Conservation (phyloP, 2,888 invertebrate genomes). For the Byasa hedistus region DNA sequence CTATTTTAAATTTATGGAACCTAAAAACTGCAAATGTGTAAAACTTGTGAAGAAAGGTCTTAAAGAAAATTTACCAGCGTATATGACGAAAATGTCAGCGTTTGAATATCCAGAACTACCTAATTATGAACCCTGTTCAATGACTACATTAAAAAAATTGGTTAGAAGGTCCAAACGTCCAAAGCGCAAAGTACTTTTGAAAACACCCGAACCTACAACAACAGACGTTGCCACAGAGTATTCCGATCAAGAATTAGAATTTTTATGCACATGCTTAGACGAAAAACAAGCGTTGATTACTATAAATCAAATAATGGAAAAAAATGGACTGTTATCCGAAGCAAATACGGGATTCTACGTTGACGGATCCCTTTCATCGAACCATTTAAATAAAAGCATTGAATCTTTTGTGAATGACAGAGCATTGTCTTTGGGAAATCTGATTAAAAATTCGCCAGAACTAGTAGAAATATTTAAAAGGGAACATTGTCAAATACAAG, state of each 20-base stretch:
- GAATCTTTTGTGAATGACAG: slow-evolving; percentile 50
- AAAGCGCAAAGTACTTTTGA: slow-evolving; percentile 34
- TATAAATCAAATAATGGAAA: slow-evolving; percentile 9
- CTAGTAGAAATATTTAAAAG: slow-evolving; percentile 58
- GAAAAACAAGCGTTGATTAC: slow-evolving; percentile 39
- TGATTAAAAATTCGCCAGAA: slow-evolving; percentile 48
- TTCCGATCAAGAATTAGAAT: slow-evolving; percentile 54
- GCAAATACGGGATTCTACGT: slow-evolving; percentile 31
- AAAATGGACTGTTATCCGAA: slow-evolving; percentile 15
- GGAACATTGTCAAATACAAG: slow-evolving; percentile 33
- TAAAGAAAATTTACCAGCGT: slow-evolving; percentile 58
- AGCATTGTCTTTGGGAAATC: slow-evolving; percentile 48
- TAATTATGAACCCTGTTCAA: slow-evolving; percentile 56
- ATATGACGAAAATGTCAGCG: slow-evolving; percentile 59
- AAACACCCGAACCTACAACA: slow-evolving; percentile 42
- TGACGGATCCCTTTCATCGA: slow-evolving; percentile 40
- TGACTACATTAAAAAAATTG: slow-evolving; percentile 47
- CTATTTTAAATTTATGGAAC: slow-evolving; percentile 51
- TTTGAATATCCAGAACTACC: slow-evolving; percentile 52
- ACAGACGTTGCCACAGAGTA: slow-evolving; percentile 53
- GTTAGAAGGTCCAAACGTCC: slow-evolving; percentile 48
- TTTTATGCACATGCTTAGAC: slow-evolving; percentile 59
- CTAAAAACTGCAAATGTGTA: slow-evolving; percentile 53
- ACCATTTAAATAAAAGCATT: slow-evolving; percentile 37
- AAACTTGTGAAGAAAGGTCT: slow-evolving; percentile 60